Percentiles rank a stretch among this genome's conserved stretches.
phyloP scores from a whole-genome alignment of 2,113 vertebrate species.

The Cairina moschata region DNA sequence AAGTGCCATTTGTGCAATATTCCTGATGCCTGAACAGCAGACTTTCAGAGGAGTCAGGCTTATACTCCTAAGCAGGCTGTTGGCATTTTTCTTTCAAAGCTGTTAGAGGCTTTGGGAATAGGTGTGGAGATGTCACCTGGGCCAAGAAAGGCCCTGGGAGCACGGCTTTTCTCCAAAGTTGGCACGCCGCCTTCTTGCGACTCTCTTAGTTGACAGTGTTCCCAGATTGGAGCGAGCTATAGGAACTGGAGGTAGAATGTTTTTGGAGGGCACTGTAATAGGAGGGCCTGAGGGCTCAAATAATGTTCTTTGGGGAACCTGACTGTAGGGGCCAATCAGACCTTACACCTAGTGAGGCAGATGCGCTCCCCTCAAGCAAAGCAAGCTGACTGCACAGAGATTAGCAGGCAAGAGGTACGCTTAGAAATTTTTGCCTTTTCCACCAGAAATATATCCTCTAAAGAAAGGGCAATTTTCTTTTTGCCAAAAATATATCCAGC shows the following conservation, averaged over 20 bases:
- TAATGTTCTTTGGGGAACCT: not conserved
- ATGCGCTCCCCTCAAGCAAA: not conserved
- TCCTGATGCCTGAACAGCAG: not conserved
- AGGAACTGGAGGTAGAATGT: not conserved
- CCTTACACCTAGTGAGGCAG: not conserved
- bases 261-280: not conserved
- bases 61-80: accelerated
- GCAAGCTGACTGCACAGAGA: not conserved
- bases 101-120: not conserved
- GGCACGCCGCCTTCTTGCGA: not conserved
- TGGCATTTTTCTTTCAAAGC: not conserved
- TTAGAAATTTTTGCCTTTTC: not conserved
- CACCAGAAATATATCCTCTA: not conserved
- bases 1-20: not conserved
- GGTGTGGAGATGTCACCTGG: not conserved
- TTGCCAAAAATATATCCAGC: not conserved
- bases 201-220: not conserved
- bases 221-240: accelerated
- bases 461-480: not conserved
- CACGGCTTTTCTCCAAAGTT: not conserved
- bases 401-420: not conserved
- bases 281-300: not conserved
- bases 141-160: not conserved
- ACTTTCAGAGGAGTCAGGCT: not conserved
- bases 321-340: not conserved